Conservation (phyloP, 1,140 invertebrate species). For the Lasioglossum baleicum region DNA sequence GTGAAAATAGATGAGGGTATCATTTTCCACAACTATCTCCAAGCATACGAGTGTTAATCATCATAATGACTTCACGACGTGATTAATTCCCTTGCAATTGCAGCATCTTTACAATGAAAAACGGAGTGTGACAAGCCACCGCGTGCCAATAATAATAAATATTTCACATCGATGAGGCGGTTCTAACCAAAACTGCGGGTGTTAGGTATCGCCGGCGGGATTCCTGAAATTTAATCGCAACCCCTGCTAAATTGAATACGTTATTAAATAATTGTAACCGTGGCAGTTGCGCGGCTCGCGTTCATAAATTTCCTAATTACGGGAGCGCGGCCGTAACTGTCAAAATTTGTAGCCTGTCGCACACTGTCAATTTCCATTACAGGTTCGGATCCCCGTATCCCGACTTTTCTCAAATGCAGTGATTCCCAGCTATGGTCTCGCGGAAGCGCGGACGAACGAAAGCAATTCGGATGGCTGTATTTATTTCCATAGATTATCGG, state of each 20-base stretch:
- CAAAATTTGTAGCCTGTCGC: constrained; percentile 27
- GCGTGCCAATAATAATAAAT: not conserved
- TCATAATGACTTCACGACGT: too few species aligned
- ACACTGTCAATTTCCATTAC: constrained; percentile 53
- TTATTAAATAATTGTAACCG: constrained; percentile 52
- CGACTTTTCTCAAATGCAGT: constrained; percentile 15
- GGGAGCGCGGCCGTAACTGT: not conserved
- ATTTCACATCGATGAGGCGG: not conserved
- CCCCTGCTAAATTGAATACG: not conserved
- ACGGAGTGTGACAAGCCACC: too few species aligned
- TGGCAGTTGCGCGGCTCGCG: not conserved
- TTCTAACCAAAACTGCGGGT: not conserved
- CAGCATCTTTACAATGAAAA: too few species aligned
- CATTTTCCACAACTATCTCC: too few species aligned
- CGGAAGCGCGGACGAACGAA: not conserved
- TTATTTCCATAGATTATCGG: constrained; percentile 27
- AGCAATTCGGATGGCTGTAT: constrained; percentile 16
- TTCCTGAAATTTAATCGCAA: constrained; percentile 19
- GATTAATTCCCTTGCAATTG: too few species aligned
- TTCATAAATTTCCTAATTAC: constrained; percentile 51
- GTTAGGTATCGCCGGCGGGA: not conserved
- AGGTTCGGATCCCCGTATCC: constrained; percentile 8
- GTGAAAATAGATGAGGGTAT: too few species aligned
- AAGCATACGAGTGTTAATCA: too few species aligned
- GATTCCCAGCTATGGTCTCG: constrained; percentile 18